Conservation (phyloP, 2,888 invertebrate genomes). For the Bellardia pandia region DNA sequence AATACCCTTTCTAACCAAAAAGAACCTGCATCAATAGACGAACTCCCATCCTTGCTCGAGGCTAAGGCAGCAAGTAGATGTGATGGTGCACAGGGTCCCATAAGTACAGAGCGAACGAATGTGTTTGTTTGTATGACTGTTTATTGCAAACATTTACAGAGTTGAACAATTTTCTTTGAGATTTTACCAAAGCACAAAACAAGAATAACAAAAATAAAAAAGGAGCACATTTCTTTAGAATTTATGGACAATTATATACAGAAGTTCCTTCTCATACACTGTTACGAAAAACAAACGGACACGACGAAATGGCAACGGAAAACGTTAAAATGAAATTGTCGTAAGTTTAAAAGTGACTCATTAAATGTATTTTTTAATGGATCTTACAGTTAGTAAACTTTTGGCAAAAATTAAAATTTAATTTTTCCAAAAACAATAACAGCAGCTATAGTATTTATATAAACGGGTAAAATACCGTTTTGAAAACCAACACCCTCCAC, state of each 20-base stretch:
- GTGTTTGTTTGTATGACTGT: slow-evolving; percentile 42
- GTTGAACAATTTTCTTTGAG: slow-evolving; percentile 66
- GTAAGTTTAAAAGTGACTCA: slow-evolving; percentile 73
- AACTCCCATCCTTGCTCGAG: slow-evolving; percentile 42
- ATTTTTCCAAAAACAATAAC: slow-evolving; percentile 49
- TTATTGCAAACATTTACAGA: slow-evolving; percentile 67
- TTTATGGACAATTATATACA: slow-evolving; percentile 73
- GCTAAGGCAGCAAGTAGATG: slow-evolving; percentile 48
- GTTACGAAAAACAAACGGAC: slow-evolving; percentile 65
- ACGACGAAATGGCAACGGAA: slow-evolving; percentile 70
- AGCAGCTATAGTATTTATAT: slow-evolving; percentile 17
- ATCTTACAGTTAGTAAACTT: slow-evolving; percentile 71
- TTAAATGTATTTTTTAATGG: slow-evolving; percentile 72
- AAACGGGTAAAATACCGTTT: slow-evolving; percentile 1
- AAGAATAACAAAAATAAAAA: slow-evolving; percentile 49
- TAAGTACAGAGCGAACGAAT: slow-evolving; percentile 28
- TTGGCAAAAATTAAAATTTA: slow-evolving; percentile 67
- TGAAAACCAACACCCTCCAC: not conserved
- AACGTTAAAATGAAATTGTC: slow-evolving; percentile 72
- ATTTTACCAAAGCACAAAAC: slow-evolving; percentile 52
- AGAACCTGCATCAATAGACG: slow-evolving; percentile 53
- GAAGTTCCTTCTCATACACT: slow-evolving; percentile 64
- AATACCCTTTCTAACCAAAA: slow-evolving; percentile 27
- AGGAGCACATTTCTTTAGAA: slow-evolving; percentile 68
- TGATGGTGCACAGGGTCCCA: slow-evolving; percentile 24